phyloP scores from a whole-genome alignment of 1,140 invertebrate genomes.

The Drosophila orena region DNA sequence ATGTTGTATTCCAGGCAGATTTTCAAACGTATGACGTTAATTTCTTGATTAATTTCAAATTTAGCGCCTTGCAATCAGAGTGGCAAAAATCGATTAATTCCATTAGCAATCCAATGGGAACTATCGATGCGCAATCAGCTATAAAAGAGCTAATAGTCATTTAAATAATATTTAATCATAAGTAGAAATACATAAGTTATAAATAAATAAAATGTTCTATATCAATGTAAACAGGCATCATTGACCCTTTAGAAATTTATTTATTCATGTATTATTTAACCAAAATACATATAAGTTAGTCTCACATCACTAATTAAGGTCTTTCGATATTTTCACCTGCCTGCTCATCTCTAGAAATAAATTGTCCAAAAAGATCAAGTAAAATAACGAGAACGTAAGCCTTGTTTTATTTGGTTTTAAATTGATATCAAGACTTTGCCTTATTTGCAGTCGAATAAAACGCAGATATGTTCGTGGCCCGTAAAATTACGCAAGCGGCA shows the following conservation, averaged over 20 bases:
- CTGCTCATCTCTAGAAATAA: conserved; percentile 13
- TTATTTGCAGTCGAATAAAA: conserved; percentile 18
- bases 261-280: too few relatives aligned
- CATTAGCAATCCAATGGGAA: neutral
- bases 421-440: neutral
- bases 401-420: conserved; percentile 14
- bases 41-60: neutral
- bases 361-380: neutral
- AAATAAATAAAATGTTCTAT: too few relatives aligned
- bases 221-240: too few relatives aligned
- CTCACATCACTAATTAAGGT: neutral
- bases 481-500: conserved; percentile 50
- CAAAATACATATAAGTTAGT: too few relatives aligned
- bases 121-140: neutral
- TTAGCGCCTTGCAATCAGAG: neutral
- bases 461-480: conserved; percentile 60
- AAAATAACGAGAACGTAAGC: conserved; percentile 18
- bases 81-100: neutral
- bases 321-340: conserved; percentile 1
- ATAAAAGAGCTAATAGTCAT: neutral
- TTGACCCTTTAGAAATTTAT: too few relatives aligned
- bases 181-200: too few relatives aligned
- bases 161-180: too few relatives aligned
- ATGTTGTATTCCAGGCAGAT: neutral
- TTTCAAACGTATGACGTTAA: neutral